phyloP scores from a whole-genome alignment of 2,888 invertebrate genomes.

The Unio pictorum region DNA sequence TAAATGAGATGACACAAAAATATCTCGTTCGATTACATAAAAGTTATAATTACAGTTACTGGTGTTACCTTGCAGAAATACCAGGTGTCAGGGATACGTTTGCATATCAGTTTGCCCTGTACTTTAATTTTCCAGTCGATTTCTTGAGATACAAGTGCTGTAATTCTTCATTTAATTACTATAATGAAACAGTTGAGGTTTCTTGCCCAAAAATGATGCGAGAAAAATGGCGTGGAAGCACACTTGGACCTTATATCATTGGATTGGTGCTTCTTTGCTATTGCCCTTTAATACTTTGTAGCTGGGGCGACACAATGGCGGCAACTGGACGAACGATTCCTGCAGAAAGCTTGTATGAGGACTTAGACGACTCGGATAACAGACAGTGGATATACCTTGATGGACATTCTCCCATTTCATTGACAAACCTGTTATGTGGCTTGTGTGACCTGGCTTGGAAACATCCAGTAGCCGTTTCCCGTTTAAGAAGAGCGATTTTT shows the following conservation, averaged over 20 bases:
- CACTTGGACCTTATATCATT: constrained; percentile 17
- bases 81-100: constrained; percentile 15
- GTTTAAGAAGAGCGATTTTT: constrained; percentile 13
- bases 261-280: constrained; percentile 18
- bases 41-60: constrained; percentile 6
- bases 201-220: too few species aligned
- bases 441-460: constrained; percentile 14
- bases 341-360: too few species aligned
- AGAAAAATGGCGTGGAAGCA: background rate
- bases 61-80: constrained; percentile 17
- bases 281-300: constrained; percentile 17
- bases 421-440: constrained; percentile 12
- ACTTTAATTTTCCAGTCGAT: constrained; percentile 17
- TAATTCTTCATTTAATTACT: too few species aligned
- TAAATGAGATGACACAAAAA: constrained; percentile 13
- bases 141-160: constrained; percentile 24
- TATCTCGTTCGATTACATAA: constrained; percentile 6
- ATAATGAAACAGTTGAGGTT: too few species aligned
- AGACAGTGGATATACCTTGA: constrained; percentile 15
- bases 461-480: constrained; percentile 14
- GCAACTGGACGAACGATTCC: background rate
- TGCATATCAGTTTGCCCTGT: constrained; percentile 17
- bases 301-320: background rate
- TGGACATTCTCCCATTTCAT: constrained; percentile 14
- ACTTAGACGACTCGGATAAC: background rate